Conservation (phyloP, 2,797 vertebrate genomes). For the Crocidura indochinensis region DNA sequence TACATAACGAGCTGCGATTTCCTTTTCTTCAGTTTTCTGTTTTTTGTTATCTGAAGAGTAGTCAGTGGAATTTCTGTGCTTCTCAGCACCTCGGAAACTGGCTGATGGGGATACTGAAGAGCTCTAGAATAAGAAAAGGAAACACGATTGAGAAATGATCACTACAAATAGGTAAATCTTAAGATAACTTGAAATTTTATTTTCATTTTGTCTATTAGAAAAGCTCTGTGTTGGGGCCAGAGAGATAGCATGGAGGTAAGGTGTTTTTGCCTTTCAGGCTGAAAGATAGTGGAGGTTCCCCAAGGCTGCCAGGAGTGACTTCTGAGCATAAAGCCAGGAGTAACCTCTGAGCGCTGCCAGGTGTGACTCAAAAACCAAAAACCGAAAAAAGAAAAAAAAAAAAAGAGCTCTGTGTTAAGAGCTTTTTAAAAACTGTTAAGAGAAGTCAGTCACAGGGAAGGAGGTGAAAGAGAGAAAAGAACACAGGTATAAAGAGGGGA, state of each 20-base stretch:
- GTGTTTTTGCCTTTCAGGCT: too few relatives aligned
- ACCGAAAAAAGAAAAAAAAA: too few relatives aligned
- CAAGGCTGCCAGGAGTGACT: too few relatives aligned
- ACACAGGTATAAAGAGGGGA: not conserved
- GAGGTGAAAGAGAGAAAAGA: not conserved
- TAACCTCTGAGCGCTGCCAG: too few relatives aligned
- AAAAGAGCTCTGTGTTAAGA: too few relatives aligned
- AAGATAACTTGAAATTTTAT: not conserved
- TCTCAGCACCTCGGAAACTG: slow-evolving; percentile 96
- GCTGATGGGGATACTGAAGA: slow-evolving; percentile 97
- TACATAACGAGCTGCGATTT: slow-evolving; percentile 94
- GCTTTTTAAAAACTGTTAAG: slow-evolving; percentile 15
- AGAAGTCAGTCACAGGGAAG: not conserved
- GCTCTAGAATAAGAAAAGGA: slow-evolving; percentile 91
- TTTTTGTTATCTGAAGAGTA: slow-evolving; percentile 97
- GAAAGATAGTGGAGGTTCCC: too few relatives aligned
- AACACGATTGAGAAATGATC: slow-evolving; percentile 21
- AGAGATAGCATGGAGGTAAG: too few relatives aligned
- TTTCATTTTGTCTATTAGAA: slow-evolving; percentile 22
- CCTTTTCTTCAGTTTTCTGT: slow-evolving; percentile 97
- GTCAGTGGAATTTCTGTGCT: slow-evolving; percentile 96
- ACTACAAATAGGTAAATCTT: not conserved
- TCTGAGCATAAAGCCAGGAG: too few relatives aligned
- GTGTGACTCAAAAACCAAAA: too few relatives aligned
- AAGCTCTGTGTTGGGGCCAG: too few relatives aligned